Evolutionary conservation across 1,140 invertebrate genomes (phyloP).

Genomic region (Atopsyche davidsoni): DNA sequence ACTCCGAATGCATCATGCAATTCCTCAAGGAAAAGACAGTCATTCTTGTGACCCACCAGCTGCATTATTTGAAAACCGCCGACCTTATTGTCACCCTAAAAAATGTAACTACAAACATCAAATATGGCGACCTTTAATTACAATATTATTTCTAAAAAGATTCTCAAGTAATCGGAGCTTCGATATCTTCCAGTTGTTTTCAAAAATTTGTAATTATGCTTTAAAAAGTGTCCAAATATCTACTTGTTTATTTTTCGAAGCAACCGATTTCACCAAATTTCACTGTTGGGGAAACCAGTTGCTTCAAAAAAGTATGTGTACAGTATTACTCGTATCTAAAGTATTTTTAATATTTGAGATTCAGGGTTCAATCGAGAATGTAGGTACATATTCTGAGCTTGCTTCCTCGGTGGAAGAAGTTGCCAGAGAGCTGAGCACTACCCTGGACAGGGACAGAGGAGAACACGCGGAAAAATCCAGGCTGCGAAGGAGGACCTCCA

Average conservation of each 20-base stretch:
- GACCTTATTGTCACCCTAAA: slow-evolving; percentile 51
- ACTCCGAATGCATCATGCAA: slow-evolving; percentile 61
- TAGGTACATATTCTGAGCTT: slow-evolving; percentile 50
- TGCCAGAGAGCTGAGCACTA: slow-evolving; percentile 37
- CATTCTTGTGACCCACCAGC: slow-evolving; percentile 69
- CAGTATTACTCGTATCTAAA: too few species aligned
- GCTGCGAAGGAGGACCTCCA: slow-evolving; percentile 16
- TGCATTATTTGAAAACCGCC: slow-evolving; percentile 64
- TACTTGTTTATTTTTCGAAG: too few species aligned
- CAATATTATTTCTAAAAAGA: too few species aligned
- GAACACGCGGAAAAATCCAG: slow-evolving; percentile 27
- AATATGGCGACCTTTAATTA: too few species aligned
- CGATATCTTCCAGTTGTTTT: too few species aligned
- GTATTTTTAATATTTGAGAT: too few species aligned
- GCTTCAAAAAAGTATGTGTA: too few species aligned
- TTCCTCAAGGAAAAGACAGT: slow-evolving; percentile 52
- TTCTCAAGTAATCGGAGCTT: too few species aligned
- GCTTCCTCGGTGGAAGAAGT: slow-evolving; percentile 44
- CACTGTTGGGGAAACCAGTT: too few species aligned
- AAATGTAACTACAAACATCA: slow-evolving; percentile 55
- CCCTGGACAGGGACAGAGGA: slow-evolving; percentile 33
- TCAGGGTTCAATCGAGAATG: slow-evolving; percentile 46
- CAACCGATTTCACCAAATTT: too few species aligned
- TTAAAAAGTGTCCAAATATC: too few species aligned
- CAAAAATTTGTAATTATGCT: too few species aligned